Conservation (phyloP, 2,113 vertebrate species). For the Taurulus bubalis region DNA sequence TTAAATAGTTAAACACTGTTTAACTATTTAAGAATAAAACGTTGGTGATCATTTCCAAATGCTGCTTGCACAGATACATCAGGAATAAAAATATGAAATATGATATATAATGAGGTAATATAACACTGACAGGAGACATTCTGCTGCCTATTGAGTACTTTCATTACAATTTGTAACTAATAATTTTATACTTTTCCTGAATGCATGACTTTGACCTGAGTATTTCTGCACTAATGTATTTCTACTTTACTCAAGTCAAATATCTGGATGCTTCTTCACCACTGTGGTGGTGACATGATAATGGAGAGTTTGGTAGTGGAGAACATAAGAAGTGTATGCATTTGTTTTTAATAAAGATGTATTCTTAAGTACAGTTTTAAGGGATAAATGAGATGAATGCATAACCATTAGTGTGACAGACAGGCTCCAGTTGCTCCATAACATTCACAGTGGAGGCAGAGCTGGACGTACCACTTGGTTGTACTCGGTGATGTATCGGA, state of each 20-base stretch:
- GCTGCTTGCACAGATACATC: neutral
- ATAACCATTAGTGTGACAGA: neutral
- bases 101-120: neutral
- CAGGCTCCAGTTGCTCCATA: neutral
- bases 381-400: neutral
- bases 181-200: neutral
- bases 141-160: neutral
- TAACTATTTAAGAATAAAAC: neutral
- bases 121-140: neutral
- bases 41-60: neutral
- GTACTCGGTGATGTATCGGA: slow-evolving; percentile 92
- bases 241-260: neutral
- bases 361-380: neutral
- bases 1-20: too few species aligned
- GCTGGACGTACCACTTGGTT: slow-evolving; percentile 86
- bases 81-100: neutral
- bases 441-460: too few species aligned
- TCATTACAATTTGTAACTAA: neutral
- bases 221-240: neutral
- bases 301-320: neutral
- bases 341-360: neutral
- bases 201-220: neutral
- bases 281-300: neutral
- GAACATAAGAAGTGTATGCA: neutral
- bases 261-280: neutral